Evolutionary conservation across 2,888 invertebrate species (phyloP), one percentile per base, ranked within the genome.

Genomic region (Dendrolimus pini): DNA sequence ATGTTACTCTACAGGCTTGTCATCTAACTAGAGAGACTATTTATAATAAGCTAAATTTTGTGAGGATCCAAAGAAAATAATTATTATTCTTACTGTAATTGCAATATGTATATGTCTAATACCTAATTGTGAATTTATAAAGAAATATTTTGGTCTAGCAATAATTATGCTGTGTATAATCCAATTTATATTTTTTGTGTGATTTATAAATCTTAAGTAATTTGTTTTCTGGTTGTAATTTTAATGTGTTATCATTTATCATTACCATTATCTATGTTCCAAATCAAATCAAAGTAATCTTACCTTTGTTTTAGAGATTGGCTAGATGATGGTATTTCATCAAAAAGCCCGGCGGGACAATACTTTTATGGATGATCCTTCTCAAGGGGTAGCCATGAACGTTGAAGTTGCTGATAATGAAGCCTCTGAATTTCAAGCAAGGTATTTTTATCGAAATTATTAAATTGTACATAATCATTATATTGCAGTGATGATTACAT

Each of bases 381-480:
- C 60, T 18, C 65, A 69, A 52, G 60, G 62, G 57, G 66, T 68
- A 14, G 69, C 59, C 9, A 68, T 65, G 69, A 73, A 69, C 62
- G 72, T 69, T 14, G 72, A 72, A 60, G 67, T 69, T 53, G 65
- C 67, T 55, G 72, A 66, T 52, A 74, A 70, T 14, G 63, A 64
- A 41, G 60, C 47, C 59, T 64, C 62, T 56, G 60, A 64, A 41
- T 10, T 10, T 12, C 47, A 10, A 12, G 47, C 47, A 12, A 47
- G 47, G 47, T 47, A 47, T 47, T 10, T 47, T 12, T 47, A 30
- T 30, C 3, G 30, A 30, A 0, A 30, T 30, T 30, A 30, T 30
- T 30, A 6, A 30, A 30, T 30, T 30, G 30, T 30, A 30, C 30
- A 30, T 30, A 30, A 30, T 3, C 6, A 30, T 30, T 0, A 30